Conservation (phyloP, 1,140 invertebrate genomes). For the Drosophila nasuta region DNA sequence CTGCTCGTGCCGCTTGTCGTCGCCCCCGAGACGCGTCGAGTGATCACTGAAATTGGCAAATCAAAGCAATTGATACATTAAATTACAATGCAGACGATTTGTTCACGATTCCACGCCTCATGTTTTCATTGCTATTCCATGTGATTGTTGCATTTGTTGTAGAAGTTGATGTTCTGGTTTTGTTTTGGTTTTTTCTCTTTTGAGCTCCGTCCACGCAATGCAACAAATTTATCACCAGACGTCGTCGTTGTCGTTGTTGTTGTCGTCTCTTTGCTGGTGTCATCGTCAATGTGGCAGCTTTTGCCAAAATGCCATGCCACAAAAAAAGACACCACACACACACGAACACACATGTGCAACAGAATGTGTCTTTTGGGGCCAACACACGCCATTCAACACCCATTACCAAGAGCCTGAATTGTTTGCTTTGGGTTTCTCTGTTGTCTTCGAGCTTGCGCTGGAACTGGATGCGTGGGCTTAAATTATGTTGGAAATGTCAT, state of each 20-base stretch:
- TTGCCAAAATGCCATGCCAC: slow-evolving; percentile 68
- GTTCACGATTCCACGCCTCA: slow-evolving; percentile 79
- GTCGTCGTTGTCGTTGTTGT: slow-evolving; percentile 17
- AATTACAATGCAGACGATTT: slow-evolving; percentile 83
- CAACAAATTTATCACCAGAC: slow-evolving; percentile 71
- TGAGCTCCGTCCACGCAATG: slow-evolving; percentile 66
- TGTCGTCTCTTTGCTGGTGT: slow-evolving; percentile 55
- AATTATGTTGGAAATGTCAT: slow-evolving; percentile 85
- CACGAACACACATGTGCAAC: slow-evolving; percentile 14
- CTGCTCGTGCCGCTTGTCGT: slow-evolving; percentile 75
- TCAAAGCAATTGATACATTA: slow-evolving; percentile 84
- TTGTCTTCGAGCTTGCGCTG: slow-evolving; percentile 4
- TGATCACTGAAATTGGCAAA: slow-evolving; percentile 79
- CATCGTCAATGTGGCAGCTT: slow-evolving; percentile 61
- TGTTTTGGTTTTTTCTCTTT: slow-evolving; percentile 9
- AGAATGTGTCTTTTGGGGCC: slow-evolving; percentile 54
- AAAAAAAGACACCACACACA: slow-evolving; percentile 34
- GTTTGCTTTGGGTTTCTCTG: slow-evolving; percentile 29
- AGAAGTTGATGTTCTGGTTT: slow-evolving; percentile 16
- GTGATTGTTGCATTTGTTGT: slow-evolving; percentile 35
- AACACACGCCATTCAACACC: slow-evolving; percentile 66
- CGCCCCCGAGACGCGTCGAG: slow-evolving; percentile 67
- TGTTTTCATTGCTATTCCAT: slow-evolving; percentile 40
- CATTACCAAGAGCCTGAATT: slow-evolving; percentile 56
- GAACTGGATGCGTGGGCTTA: slow-evolving; percentile 77